Evolutionary conservation across 1,140 invertebrate genomes (phyloP).

Genomic region (Littorina saxatilis): DNA sequence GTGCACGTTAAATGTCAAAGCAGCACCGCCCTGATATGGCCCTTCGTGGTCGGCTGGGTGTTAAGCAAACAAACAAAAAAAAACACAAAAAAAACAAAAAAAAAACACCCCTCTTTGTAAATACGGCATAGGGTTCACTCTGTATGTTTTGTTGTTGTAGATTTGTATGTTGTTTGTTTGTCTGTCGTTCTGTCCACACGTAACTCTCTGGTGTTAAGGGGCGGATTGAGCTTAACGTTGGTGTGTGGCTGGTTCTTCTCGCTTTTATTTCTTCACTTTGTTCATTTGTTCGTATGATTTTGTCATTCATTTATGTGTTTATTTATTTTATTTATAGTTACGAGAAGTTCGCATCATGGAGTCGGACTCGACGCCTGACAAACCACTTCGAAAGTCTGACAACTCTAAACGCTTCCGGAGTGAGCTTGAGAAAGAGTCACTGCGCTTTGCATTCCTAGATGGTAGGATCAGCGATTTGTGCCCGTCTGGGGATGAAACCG

Average conservation of each 20-base stretch:
- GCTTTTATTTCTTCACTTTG: neutral
- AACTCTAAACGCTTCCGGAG: conserved; percentile 36
- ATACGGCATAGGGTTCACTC: too few species aligned
- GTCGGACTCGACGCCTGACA: conserved; percentile 22
- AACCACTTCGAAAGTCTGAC: neutral
- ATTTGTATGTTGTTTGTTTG: neutral
- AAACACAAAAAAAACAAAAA: too few species aligned
- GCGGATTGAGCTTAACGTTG: too few species aligned
- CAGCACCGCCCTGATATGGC: too few species aligned
- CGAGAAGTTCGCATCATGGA: conserved; percentile 49
- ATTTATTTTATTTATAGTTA: conserved; percentile 37
- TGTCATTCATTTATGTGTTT: neutral
- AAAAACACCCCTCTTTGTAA: too few species aligned
- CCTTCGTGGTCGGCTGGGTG: too few species aligned
- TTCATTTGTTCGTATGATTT: neutral
- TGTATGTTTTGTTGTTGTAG: too few species aligned
- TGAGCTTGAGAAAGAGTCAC: conserved; percentile 66
- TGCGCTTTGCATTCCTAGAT: conserved; percentile 79
- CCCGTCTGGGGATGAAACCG: conserved; percentile 79
- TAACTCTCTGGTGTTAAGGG: too few species aligned
- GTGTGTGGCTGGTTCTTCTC: too few species aligned
- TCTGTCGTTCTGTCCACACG: neutral
- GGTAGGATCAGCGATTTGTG: conserved; percentile 75
- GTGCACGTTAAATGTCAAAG: too few species aligned
- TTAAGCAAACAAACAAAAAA: too few species aligned